Conservation (phyloP, 1,140 invertebrate genomes). For the Caenorhabditis elegans region DNA sequence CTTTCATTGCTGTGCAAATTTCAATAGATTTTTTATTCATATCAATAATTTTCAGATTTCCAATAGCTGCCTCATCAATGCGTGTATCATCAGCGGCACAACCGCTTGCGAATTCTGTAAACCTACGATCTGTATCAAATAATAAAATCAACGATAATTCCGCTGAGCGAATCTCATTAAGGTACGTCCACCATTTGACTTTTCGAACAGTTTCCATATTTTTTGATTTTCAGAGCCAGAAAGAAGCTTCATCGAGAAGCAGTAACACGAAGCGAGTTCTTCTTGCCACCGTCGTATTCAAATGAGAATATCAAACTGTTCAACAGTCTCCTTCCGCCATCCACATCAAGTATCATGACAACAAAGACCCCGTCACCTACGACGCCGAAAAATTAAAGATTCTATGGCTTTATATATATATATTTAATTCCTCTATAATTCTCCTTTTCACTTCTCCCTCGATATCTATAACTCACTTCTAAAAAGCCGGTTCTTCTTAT, state of each 20-base stretch:
- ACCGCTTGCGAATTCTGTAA: not conserved
- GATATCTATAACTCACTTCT: not conserved
- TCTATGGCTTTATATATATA: not conserved
- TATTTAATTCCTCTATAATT: not conserved
- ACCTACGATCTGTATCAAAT: not conserved
- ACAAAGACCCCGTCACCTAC: not conserved
- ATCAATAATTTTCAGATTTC: not conserved
- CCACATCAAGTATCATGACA: not conserved
- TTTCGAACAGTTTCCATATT: not conserved
- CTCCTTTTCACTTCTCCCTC: not conserved
- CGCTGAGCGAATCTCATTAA: constrained; percentile 10
- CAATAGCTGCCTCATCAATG: constrained; percentile 8
- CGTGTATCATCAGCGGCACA: not conserved
- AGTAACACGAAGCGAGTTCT: constrained; percentile 6
- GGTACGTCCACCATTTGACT: not conserved
- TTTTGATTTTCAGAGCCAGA: constrained; percentile 11
- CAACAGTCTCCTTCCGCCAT: constrained; percentile 10
- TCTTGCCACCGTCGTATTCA: constrained; percentile 12
- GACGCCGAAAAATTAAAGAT: not conserved
- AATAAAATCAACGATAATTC: not conserved
- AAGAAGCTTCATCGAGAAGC: constrained; percentile 23
- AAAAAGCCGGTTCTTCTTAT: too few relatives aligned
- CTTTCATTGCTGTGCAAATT: too few relatives aligned
- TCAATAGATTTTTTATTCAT: too few relatives aligned
- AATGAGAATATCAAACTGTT: constrained; percentile 26